phyloP scores from a whole-genome alignment of 30 jellyfish, hydroid and myxozoan genomes.

The Aurelia aurita region DNA sequence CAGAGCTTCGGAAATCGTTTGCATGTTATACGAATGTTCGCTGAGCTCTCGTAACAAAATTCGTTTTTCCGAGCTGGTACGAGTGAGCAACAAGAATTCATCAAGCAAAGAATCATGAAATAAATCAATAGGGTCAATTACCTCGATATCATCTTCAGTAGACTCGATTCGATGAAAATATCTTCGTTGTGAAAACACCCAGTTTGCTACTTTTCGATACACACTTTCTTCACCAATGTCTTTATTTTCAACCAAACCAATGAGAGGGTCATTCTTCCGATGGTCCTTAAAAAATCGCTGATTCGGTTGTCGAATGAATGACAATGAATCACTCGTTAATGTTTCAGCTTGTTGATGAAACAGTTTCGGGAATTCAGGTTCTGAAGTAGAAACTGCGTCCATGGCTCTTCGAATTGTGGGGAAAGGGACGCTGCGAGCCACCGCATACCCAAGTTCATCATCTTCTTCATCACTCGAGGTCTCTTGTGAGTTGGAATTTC shows the following conservation, averaged over 20 bases:
- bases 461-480: constrained; percentile 45
- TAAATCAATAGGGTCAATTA: constrained; percentile 97
- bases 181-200: constrained; percentile 95
- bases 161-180: constrained; percentile 74
- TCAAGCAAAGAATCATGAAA: constrained; percentile 91
- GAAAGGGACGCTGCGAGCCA: constrained; percentile 66
- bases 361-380: constrained; percentile 81
- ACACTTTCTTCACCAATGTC: constrained; percentile 58
- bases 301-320: constrained; percentile 51
- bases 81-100: constrained; percentile 85
- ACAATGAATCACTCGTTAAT: constrained; percentile 61
- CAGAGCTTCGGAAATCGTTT: constrained; percentile 84
- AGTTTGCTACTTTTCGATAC: constrained; percentile 88
- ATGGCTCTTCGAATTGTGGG: constrained; percentile 40
- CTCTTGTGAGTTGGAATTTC: constrained; percentile 17
- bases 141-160: constrained; percentile 88
- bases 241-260: neutral
- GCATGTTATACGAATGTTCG: constrained; percentile 71
- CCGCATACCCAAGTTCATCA: constrained; percentile 73
- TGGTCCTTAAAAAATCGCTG: constrained; percentile 38
- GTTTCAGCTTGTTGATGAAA: constrained; percentile 75
- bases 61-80: constrained; percentile 89
- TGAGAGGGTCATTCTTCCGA: constrained; percentile 33
- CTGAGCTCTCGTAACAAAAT: constrained; percentile 87
- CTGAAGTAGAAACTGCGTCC: constrained; percentile 88